phyloP scores from a whole-genome alignment of 1,140 invertebrate genomes.

The Diachasma alloeum region DNA sequence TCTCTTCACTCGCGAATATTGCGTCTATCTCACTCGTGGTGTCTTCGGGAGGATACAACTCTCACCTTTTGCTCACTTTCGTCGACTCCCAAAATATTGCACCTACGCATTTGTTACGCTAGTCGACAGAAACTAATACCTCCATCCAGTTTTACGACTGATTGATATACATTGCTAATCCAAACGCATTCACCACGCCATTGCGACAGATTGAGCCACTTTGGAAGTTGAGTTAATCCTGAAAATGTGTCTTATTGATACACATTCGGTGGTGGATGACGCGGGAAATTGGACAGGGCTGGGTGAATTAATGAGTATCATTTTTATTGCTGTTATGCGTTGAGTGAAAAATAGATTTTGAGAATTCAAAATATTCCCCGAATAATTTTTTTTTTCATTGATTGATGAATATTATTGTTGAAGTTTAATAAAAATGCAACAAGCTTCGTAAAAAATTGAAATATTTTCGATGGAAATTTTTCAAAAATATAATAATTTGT shows the following conservation, averaged over 20 bases:
- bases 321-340: no score
- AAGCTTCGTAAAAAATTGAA: no score
- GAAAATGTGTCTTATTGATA: background rate
- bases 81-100: slow-evolving; percentile 18
- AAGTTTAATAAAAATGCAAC: no score
- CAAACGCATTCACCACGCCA: background rate
- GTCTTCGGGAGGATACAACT: background rate
- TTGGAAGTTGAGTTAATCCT: background rate
- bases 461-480: no score
- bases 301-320: no score
- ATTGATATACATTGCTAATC: slow-evolving; percentile 21
- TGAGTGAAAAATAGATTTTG: no score
- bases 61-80: slow-evolving; percentile 7
- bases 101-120: slow-evolving; percentile 26
- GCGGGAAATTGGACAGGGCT: no score
- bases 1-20: background rate
- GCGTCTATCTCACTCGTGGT: background rate
- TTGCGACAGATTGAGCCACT: background rate
- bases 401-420: no score
- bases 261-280: background rate
- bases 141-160: slow-evolving; percentile 12
- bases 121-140: slow-evolving; percentile 24
- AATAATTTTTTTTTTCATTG: no score
- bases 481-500: no score
- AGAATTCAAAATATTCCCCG: no score